Evolutionary conservation across 2,113 vertebrate genomes (phyloP), one percentile per base, ranked within the genome.

Genomic region (Suncus etruscus): DNA sequence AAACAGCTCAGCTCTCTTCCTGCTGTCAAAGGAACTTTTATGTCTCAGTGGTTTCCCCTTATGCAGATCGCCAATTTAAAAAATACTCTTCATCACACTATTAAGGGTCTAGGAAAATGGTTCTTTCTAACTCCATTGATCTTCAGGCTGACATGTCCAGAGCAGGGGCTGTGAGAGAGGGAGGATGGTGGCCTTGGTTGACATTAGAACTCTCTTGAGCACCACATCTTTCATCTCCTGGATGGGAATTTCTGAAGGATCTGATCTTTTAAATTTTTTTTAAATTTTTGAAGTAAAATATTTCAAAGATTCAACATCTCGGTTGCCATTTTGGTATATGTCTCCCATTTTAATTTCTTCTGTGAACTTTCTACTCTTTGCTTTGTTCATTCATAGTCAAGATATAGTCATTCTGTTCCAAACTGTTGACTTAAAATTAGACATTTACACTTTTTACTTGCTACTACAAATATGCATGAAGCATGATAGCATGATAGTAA

Each of bases 271-370:
- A 24, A 61, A 20, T 61, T 61, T 31, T 29, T 45, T 87, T 61
- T 31, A 2, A 3, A 15, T 31, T 45, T 25, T 54, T 16, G 76
- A 5, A 22, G 22, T 12, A 51, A 47, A 45, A 32, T 31, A 24
- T 29, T 29, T 61, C 51, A 47, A 89, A 31, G 16, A 25, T 24
- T 12, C 73, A 61, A 63, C 0, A 18, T 8, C 31, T 31, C n/a
- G 20, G 18, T 1, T 29, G 20, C 31, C 45, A 15, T 25, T 32
- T 32, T 14, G 5, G n/a, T 29, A 24, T 54, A 16, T 29, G 48
- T 32, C 29, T 87, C 47, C 81, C 25, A 79, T 22, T 50, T 63
- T 80, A 65, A 32, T 54, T 92, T 80, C 29, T 77, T 87, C 74
- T 25, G 27, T 65, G 25, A 78, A 69, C 12, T 76, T 87, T 54